Base-by-base conservation (phyloP, 2,888 invertebrate species). In the Cabera pusaria region DNA sequence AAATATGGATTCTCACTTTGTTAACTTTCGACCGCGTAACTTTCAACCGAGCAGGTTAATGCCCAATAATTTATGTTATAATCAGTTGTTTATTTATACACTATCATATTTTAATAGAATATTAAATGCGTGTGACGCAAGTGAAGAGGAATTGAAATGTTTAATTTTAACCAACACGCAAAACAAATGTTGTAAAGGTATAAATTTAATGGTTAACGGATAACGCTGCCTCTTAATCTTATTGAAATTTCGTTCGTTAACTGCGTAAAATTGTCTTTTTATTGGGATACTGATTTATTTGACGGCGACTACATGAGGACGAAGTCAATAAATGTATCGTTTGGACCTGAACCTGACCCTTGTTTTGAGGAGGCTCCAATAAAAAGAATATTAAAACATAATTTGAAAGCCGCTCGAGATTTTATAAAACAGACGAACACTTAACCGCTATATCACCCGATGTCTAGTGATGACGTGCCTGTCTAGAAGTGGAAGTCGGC, bases 281-380 rank as follows among this genome's bases (percentile, higher is more conserved):
- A 80, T 79, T 73, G 76, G 68, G 61, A 59, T 58, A 61, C 71
- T 83, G 84, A 85, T 87, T 87, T 87, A 86, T 86, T 64, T 71
- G 76, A 78, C 78, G 72, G 65, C 60, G 53, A 53, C 50, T 61
- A 73, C 78, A 73, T 70, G 74, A 70, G 64, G 72, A 68, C 64
- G 74, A 73, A 72, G 55, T 70, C 78, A 77, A 77, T 78, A 73
- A 80, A 82, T 78, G 83, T 78, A 69, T 72, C 72, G 70, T 70
- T 66, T 63, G 65, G 65, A 56, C 59, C 58, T 45, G 74, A 72
- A 56, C 59, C 58, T 45, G 74, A 72, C 65, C 75, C 82, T 80
- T 85, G 83, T 85, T 84, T 78, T 68, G 53, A 59, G 58, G 59
- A 59, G 50, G 44, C 43, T 49, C 36, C 57, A 44, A 61, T 60